Percentiles rank a stretch among this genome's conserved stretches.
Conservation (phyloP, 1,140 invertebrate genomes). For the Leptopilina clavipes region DNA sequence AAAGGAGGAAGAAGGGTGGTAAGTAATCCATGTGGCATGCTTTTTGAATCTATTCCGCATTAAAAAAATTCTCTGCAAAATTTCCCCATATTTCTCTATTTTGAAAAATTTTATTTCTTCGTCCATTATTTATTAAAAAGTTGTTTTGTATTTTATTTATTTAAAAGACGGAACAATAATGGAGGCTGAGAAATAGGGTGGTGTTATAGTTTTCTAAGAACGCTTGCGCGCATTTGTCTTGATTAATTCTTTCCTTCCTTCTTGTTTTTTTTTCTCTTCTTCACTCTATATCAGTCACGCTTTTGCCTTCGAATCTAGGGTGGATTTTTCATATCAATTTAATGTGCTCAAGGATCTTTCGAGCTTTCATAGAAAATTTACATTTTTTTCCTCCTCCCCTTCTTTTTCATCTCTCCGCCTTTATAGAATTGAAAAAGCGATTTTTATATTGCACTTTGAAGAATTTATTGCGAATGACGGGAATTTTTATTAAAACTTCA, state of each 20-base stretch:
- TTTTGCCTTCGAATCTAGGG: not conserved
- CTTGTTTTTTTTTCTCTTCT: not conserved
- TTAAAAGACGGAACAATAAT: not conserved
- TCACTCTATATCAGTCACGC: slow-evolving; percentile 1
- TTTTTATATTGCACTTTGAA: not conserved
- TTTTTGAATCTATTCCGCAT: not conserved
- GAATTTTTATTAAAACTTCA: slow-evolving; percentile 9
- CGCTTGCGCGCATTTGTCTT: slow-evolving; percentile 29
- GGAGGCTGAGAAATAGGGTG: slow-evolving; percentile 2
- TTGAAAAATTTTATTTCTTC: too few relatives aligned
- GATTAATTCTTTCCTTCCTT: slow-evolving; percentile 2
- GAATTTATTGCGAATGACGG: not conserved
- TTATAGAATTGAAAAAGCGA: not conserved
- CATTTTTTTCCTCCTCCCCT: not conserved
- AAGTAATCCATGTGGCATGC: slow-evolving; percentile 10
- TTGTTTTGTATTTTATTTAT: slow-evolving; percentile 1
- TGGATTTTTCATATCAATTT: not conserved
- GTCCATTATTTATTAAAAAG: too few relatives aligned
- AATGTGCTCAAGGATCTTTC: not conserved
- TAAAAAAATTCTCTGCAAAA: not conserved
- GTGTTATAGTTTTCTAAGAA: slow-evolving; percentile 14
- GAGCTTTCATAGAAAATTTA: slow-evolving; percentile 3
- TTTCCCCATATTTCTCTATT: too few relatives aligned
- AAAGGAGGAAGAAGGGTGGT: not conserved
- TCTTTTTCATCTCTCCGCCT: too few relatives aligned